Evolutionary conservation across 2,113 vertebrate genomes (phyloP).

Genomic region (Cnemophilus loriae): DNA sequence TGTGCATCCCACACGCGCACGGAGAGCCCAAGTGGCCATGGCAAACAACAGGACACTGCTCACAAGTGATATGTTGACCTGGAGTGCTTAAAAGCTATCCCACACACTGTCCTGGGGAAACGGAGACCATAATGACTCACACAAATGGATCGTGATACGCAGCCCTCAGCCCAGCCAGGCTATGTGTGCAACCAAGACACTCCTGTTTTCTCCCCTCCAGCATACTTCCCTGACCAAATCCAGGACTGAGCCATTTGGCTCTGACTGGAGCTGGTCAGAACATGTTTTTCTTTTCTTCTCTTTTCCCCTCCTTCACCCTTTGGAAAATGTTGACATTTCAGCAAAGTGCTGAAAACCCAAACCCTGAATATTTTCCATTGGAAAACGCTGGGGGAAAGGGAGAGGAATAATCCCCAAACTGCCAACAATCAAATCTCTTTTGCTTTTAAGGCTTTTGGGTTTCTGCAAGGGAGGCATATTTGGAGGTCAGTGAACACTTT

Average conservation of each 20-base stretch:
- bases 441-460: neutral
- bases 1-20: rapidly evolving
- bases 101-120: neutral
- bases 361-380: conserved; percentile 60
- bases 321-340: conserved; percentile 53
- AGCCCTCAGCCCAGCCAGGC: conserved; percentile 19
- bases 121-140: neutral
- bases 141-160: neutral
- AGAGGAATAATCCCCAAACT: conserved; percentile 21
- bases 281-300: conserved; percentile 48
- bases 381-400: conserved; percentile 24
- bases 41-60: neutral
- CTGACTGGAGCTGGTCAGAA: conserved; percentile 46
- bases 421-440: neutral
- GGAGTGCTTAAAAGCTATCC: neutral
- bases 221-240: conserved; percentile 45
- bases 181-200: neutral
- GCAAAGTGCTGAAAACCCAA: conserved; percentile 22
- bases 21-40: neutral
- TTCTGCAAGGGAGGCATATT: neutral
- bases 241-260: conserved; percentile 48
- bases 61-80: neutral
- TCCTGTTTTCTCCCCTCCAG: conserved; percentile 42
- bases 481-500: neutral
- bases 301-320: conserved; percentile 1